Conservation (phyloP, 92 coral and sea anemone species). For the Porites lobata region DNA sequence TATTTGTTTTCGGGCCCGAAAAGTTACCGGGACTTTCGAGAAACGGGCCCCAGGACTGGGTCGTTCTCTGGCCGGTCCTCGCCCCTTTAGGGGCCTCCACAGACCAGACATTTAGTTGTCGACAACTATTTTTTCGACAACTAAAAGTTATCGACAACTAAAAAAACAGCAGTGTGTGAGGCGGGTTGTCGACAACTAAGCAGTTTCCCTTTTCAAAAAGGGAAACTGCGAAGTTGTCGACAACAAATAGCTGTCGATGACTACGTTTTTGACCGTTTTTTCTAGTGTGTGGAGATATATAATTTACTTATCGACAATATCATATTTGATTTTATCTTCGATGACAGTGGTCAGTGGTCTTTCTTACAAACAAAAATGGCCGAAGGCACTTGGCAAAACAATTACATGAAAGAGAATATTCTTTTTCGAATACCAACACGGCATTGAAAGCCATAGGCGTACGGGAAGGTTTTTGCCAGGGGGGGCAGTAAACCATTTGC, state of each 20-base stretch:
- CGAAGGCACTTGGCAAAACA: slow-evolving; percentile 4
- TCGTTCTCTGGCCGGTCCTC: too few species aligned
- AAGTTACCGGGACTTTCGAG: too few species aligned
- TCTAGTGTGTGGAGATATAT: not conserved
- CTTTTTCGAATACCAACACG: slow-evolving; percentile 27
- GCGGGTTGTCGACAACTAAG: too few species aligned
- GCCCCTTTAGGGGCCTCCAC: too few species aligned
- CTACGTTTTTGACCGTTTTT: slow-evolving; percentile 1
- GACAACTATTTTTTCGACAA: too few species aligned
- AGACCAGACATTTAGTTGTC: too few species aligned
- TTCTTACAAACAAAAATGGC: slow-evolving; percentile 26
- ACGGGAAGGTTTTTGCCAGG: too few species aligned
- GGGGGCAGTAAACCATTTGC: too few species aligned
- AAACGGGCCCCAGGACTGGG: too few species aligned
- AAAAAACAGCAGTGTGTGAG: too few species aligned
- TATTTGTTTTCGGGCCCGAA: too few species aligned
- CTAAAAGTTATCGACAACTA: too few species aligned
- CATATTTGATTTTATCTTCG: slow-evolving; percentile 20
- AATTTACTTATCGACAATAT: slow-evolving; percentile 37
- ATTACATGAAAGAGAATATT: not conserved
- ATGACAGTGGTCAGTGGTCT: slow-evolving; percentile 37
- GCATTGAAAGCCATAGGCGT: not conserved
- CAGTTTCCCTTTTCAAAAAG: not conserved
- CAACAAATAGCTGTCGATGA: slow-evolving; percentile 44
- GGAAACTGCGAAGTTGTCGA: slow-evolving; percentile 33